Conservation (phyloP, 2,113 vertebrate genomes). For the Kryptolebias marmoratus region DNA sequence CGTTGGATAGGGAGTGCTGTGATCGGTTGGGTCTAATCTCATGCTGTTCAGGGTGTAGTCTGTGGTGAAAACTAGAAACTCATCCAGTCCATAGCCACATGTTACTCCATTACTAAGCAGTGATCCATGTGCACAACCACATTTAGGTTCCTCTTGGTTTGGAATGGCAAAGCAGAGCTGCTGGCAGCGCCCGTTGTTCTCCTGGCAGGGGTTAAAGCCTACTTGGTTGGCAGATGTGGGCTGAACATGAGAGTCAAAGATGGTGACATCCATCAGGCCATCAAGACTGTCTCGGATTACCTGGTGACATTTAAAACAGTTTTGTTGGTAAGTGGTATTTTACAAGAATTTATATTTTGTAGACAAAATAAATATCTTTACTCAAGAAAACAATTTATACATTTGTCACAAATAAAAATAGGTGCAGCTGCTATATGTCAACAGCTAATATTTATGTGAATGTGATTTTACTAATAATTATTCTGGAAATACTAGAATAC, state of each 20-base stretch:
- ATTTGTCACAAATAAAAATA: too few relatives aligned
- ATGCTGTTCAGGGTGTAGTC: conserved; percentile 86
- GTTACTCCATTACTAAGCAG: conserved; percentile 84
- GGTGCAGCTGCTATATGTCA: too few relatives aligned
- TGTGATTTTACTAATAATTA: not conserved
- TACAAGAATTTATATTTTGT: not conserved
- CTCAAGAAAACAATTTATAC: too few relatives aligned
- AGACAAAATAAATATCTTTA: not conserved
- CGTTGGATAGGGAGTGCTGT: conserved; percentile 85
- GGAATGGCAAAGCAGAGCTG: conserved; percentile 93
- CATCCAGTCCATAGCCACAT: conserved; percentile 85
- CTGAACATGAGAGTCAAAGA: conserved; percentile 85
- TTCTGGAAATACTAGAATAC: not conserved
- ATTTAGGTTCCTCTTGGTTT: conserved; percentile 77
- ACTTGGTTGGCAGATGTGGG: conserved; percentile 82
- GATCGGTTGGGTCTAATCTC: conserved; percentile 86
- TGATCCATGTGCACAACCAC: conserved; percentile 89
- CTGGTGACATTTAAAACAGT: conserved; percentile 32
- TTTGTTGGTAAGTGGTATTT: not conserved
- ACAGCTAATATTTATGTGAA: not conserved
- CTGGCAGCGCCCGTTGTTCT: conserved; percentile 87
- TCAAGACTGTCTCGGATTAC: conserved; percentile 88
- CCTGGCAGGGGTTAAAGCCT: conserved; percentile 88
- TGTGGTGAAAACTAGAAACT: conserved; percentile 88
- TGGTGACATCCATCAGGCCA: conserved; percentile 84